Percentiles rank a stretch among this genome's conserved stretches.
phyloP scores from a whole-genome alignment of 2,888 invertebrate genomes.

The Nemapogon koenigi region DNA sequence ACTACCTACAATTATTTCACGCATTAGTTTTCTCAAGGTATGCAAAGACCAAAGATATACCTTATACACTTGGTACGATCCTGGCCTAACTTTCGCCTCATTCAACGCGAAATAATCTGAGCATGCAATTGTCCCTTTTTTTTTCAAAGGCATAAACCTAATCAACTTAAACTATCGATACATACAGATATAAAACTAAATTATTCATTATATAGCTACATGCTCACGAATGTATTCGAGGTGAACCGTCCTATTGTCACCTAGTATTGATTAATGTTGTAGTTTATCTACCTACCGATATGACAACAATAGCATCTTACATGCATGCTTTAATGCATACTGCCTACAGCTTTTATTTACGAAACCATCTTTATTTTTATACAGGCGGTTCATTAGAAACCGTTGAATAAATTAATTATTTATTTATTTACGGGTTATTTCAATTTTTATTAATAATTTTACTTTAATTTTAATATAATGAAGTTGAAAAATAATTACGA shows the following conservation, averaged over 20 bases:
- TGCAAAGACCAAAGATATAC: too few species aligned
- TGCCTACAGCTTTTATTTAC: slow-evolving; percentile 49
- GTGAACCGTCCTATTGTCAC: slow-evolving; percentile 49
- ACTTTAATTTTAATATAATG: too few species aligned
- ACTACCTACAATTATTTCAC: too few species aligned
- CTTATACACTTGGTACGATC: too few species aligned
- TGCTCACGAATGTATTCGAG: slow-evolving; percentile 28
- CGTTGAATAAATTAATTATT: not conserved
- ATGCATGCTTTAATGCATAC: slow-evolving; percentile 50
- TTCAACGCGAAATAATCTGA: too few species aligned
- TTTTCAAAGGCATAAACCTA: too few species aligned
- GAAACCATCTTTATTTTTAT: slow-evolving; percentile 25
- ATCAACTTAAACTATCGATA: too few species aligned
- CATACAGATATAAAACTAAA: too few species aligned
- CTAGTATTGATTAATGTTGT: slow-evolving; percentile 53
- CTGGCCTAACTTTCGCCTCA: too few species aligned
- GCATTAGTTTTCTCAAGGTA: too few species aligned
- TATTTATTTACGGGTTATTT: not conserved
- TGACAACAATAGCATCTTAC: slow-evolving; percentile 58
- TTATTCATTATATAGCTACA: slow-evolving; percentile 30
- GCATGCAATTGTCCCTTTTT: too few species aligned
- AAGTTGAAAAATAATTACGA: too few species aligned
- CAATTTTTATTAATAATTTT: not conserved
- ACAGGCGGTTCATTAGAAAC: slow-evolving; percentile 2
- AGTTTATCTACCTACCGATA: slow-evolving; percentile 59